Percentiles rank a stretch among this genome's conserved stretches.
phyloP scores from a whole-genome alignment of 2,113 vertebrate species.

The Octodon degus region DNA sequence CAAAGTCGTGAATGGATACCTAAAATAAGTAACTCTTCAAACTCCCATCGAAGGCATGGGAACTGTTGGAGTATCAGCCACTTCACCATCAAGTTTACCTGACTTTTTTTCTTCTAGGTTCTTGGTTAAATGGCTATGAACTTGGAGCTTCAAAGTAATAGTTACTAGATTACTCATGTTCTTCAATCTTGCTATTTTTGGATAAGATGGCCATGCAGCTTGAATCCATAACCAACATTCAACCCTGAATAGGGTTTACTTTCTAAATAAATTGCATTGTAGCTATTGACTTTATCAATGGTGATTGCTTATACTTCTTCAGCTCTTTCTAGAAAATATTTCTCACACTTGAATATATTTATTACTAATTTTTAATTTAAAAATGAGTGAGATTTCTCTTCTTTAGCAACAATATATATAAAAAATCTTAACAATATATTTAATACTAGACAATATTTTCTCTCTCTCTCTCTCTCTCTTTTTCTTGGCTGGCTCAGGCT shows the following conservation, averaged over 20 bases:
- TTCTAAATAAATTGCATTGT: background rate
- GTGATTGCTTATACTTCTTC: background rate
- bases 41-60: background rate
- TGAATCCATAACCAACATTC: background rate
- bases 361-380: conserved; percentile 9
- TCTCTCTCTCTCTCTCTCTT: background rate
- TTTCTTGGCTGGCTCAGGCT: too few species aligned
- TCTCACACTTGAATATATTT: conserved; percentile 35
- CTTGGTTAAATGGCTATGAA: background rate
- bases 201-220: background rate
- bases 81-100: background rate
- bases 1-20: background rate
- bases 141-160: background rate
- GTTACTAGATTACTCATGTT: background rate
- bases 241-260: background rate
- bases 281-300: background rate
- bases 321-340: conserved; percentile 23
- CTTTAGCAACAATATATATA: background rate
- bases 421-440: background rate
- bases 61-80: background rate
- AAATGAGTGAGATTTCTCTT: background rate
- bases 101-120: background rate
- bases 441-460: background rate
- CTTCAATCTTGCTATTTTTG: background rate
- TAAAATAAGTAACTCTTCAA: background rate